Base-by-base conservation (phyloP, 2,888 invertebrate genomes). In the Himalopsyche japonica region DNA sequence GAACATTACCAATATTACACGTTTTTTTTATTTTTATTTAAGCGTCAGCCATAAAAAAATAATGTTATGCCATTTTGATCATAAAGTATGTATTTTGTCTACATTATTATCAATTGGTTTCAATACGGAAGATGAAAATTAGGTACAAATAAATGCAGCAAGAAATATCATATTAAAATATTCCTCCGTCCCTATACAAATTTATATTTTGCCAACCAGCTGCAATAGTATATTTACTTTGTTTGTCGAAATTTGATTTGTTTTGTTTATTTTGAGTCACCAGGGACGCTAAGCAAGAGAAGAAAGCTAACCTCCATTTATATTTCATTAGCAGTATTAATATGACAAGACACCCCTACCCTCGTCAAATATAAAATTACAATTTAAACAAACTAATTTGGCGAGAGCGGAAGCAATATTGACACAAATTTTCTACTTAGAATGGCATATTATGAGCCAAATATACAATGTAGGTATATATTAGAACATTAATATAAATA, bases 291-390 rank as follows among this genome's bases (percentile, higher is more conserved):
- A 43, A 43, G 12, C 43, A 43, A 43, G 70, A 70, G 70, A 70
- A 70, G 70, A 70, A 70, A 70, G 70, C 70, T 15, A 70, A 70
- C 70, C 70, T 70, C 30, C 20, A 70, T 70, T 70, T 70, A 70
- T 70, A 70, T 70, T 70, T 70, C 70, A 70, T 70, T 70, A 70
- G 70, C 70, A 70, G 27, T 70, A 70, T 70, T 70, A 70, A 70
- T 70, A 30, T 70, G 70, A 70, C 30, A 70, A 24, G 70, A 70
- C 27, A 70, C 70, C 70, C 70, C 20, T 70, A 70, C 70, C 70
- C 70, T 70, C 70, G 70, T 70, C 70, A 70, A 70, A 70, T 70
- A 70, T 70, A 70, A 70, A 70, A 70, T 70, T 70, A 70, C 70
- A 70, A 70, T 24, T 70, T 70, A 70, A 70, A 70, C 70, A 70